Conservation (phyloP, 2,888 invertebrate genomes). For the Plemyria rubiginata region DNA sequence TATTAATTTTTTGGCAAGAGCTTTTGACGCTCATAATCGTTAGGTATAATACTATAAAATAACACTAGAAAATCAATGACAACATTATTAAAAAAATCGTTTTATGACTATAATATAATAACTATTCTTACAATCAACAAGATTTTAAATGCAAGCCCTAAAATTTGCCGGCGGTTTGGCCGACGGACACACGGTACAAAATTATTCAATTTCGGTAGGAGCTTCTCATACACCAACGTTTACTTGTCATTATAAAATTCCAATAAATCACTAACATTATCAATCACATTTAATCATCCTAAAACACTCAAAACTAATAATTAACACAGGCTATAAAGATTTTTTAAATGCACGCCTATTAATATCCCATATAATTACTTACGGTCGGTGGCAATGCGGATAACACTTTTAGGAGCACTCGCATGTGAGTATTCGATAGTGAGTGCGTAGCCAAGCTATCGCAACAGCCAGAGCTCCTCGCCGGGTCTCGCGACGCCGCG, state of each 20-base stretch:
- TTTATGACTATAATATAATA: too few relatives aligned
- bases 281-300: conserved; percentile 15
- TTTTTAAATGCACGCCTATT: conserved; percentile 4
- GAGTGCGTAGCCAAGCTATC: too few relatives aligned
- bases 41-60: too few relatives aligned
- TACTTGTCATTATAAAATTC: neutral
- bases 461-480: conserved; percentile 13
- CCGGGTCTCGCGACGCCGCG: conserved; percentile 5
- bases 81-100: neutral
- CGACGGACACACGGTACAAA: neutral
- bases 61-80: conserved; percentile 2
- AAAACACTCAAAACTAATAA: conserved; percentile 7
- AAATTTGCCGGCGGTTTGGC: neutral
- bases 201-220: neutral
- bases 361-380: neutral
- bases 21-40: neutral
- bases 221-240: neutral
- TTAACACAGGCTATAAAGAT: conserved; percentile 1
- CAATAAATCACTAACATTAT: neutral
- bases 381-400: conserved; percentile 3
- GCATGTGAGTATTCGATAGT: conserved; percentile 20
- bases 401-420: conserved; percentile 3
- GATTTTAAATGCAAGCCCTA: neutral
- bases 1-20: conserved; percentile 2
- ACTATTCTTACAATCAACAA: neutral